These are phyloP conservation scores for Xiphophorus couchianus DNA, from an alignment of 2,113 vertebrate genomes.

Conservation along the genomic window DNA sequence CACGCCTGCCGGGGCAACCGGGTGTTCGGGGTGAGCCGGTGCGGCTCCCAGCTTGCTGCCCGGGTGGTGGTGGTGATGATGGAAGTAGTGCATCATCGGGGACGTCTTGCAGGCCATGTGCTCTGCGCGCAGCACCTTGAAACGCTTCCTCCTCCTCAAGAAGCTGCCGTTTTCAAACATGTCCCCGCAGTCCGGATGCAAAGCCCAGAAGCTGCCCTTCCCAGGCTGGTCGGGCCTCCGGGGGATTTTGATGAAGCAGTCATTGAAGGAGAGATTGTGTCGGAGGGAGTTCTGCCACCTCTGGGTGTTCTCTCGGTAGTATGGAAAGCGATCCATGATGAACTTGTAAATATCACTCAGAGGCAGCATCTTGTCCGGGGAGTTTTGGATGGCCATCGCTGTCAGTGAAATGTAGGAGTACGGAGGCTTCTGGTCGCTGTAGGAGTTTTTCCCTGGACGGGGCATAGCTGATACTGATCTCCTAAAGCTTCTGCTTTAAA, in stretches of 20 bases:
- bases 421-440: conserved; percentile 97
- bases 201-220: conserved; percentile 94
- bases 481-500: conserved; percentile 19
- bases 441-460: conserved; percentile 95
- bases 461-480: conserved; percentile 78
- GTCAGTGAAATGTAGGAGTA: conserved; percentile 97
- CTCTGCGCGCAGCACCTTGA: conserved; percentile 89
- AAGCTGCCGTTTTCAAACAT: conserved; percentile 96
- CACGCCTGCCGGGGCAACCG: conserved; percentile 70
- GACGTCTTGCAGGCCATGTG: conserved; percentile 84
- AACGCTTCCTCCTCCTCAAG: conserved; percentile 89
- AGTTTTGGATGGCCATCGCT: conserved; percentile 97
- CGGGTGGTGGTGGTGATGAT: conserved; percentile 82
- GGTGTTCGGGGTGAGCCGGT: conserved; percentile 74
- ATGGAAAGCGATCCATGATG: conserved; percentile 94
- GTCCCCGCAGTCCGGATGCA: conserved; percentile 93
- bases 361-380: conserved; percentile 92
- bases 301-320: conserved; percentile 94
- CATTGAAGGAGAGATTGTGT: conserved; percentile 93
- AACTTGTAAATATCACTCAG: conserved; percentile 95
- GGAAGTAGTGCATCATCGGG: conserved; percentile 88
- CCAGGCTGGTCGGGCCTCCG: conserved; percentile 91
- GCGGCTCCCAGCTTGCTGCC: conserved; percentile 74
- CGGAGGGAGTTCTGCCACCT: conserved; percentile 93
- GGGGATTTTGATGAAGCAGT: conserved; percentile 95